These are phyloP conservation scores for Steatocranus sp. DNA, from an alignment of 2,797 vertebrate genomes.

Conservation along the genomic window DNA sequence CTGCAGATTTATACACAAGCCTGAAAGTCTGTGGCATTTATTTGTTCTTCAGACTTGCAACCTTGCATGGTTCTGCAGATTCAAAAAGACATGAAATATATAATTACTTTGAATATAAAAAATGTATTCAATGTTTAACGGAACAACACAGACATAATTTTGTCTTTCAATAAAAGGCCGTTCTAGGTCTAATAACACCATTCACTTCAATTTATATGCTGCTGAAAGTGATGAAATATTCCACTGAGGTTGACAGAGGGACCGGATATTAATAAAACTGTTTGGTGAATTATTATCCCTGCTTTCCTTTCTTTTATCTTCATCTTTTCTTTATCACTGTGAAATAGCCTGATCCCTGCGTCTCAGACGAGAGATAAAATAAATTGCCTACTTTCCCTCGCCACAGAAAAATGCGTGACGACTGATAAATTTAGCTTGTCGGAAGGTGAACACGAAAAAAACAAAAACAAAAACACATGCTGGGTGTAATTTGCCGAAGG, in stretches of 20 bases:
- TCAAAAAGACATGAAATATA: background rate
- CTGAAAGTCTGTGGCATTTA: background rate
- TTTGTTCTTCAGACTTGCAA: background rate
- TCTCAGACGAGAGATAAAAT: conserved; percentile 20
- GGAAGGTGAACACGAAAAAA: background rate
- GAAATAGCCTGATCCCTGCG: conserved; percentile 16
- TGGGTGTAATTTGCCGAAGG: background rate
- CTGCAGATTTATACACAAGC: background rate
- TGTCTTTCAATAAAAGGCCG: conserved; percentile 1
- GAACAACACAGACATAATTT: background rate
- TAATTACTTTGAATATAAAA: background rate
- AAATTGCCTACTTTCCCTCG: conserved; percentile 17
- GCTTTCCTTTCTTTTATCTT: conserved; percentile 30
- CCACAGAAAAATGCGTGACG: background rate
- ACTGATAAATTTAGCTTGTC: conserved; percentile 24
- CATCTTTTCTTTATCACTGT: conserved; percentile 29
- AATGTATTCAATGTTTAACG: background rate
- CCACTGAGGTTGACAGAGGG: conserved; percentile 15
- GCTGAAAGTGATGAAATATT: conserved; percentile 32
- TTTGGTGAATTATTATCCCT: conserved; percentile 37
- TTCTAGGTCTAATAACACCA: background rate
- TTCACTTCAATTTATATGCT: conserved; percentile 3
- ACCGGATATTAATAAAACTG: conserved; percentile 55
- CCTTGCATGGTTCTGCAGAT: background rate
- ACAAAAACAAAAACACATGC: background rate